Conservation (phyloP, 2,797 vertebrate species). For the Melanogrammus aeglefinus region DNA sequence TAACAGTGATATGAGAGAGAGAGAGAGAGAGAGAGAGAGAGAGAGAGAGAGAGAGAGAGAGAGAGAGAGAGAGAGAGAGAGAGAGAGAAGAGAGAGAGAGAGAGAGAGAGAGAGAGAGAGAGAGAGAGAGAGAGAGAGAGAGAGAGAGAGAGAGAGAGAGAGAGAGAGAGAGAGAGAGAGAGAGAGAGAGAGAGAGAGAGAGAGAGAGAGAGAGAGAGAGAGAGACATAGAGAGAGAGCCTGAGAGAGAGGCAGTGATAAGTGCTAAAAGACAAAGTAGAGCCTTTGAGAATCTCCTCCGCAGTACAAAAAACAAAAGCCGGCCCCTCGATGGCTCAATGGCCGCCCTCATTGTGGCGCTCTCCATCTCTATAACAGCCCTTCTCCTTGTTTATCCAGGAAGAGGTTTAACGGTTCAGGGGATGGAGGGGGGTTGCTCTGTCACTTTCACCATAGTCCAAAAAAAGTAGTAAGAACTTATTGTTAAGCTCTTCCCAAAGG, state of each 20-base stretch:
- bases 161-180: not conserved
- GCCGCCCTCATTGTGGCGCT: constrained; percentile 80
- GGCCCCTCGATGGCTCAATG: constrained; percentile 77
- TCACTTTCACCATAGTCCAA: constrained; percentile 77
- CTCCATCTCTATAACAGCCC: constrained; percentile 82
- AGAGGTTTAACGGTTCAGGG: constrained; percentile 82
- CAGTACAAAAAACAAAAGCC: constrained; percentile 81
- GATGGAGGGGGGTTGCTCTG: constrained; percentile 76
- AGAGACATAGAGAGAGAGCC: not conserved
- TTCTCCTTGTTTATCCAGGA: constrained; percentile 87
- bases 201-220: not conserved
- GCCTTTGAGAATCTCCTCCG: constrained; percentile 82
- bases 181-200: not conserved
- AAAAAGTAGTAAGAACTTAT: constrained; percentile 63
- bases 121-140: not conserved
- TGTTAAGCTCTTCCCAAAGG: constrained; percentile 78
- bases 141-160: too few relatives aligned
- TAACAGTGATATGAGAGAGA: not conserved
- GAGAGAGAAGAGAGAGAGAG: not conserved
- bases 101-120: constrained; percentile 3
- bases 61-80: constrained; percentile 24
- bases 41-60: not conserved
- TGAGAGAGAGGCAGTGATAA: constrained; percentile 54
- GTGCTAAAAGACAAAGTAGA: constrained; percentile 80
- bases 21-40: not conserved